Conservation (phyloP, 2,797 vertebrate genomes). For the Allenopithecus nigroviridis region DNA sequence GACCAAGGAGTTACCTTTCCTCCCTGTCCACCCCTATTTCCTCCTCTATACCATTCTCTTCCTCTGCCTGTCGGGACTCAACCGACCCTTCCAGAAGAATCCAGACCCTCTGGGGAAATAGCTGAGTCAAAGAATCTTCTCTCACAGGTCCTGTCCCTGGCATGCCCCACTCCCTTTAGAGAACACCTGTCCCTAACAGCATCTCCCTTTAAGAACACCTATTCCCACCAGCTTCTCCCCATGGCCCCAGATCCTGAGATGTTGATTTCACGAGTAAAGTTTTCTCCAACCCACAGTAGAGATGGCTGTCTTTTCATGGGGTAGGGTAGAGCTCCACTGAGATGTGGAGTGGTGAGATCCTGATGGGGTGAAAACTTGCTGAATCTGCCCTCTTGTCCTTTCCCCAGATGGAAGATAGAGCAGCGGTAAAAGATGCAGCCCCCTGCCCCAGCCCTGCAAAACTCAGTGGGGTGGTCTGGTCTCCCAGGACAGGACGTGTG, state of each 20-base stretch:
- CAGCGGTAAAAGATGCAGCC: not conserved
- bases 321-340: not conserved
- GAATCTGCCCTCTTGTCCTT: not conserved
- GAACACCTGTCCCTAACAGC: not conserved
- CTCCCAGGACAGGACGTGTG: not conserved
- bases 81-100: not conserved
- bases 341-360: not conserved
- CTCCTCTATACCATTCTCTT: not conserved
- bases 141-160: no score
- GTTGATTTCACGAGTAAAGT: not conserved
- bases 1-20: no score
- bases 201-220: not conserved
- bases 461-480: not conserved
- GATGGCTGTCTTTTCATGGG: not conserved
- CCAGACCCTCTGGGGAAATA: not conserved
- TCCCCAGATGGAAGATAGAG: not conserved
- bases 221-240: not conserved
- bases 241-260: not conserved
- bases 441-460: not conserved
- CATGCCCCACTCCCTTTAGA: not conserved
- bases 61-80: not conserved
- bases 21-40: not conserved
- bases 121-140: not conserved
- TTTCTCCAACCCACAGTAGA: not conserved
- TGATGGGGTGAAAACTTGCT: not conserved